phyloP scores from a whole-genome alignment of 2,797 vertebrate species.

The Melanotaenia maccullochi region DNA sequence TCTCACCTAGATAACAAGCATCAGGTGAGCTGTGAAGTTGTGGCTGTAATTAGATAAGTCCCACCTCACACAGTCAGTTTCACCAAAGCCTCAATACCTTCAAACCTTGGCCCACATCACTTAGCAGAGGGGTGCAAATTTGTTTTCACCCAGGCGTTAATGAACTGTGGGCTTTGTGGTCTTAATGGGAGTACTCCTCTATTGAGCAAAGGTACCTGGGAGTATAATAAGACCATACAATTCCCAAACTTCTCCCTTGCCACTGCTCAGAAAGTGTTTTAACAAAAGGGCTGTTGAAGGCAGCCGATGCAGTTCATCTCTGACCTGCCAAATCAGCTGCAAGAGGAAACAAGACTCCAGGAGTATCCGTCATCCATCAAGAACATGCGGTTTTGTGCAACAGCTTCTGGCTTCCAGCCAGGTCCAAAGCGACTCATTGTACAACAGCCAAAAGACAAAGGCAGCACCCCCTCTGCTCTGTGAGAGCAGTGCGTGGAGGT shows the following conservation, averaged over 20 bases:
- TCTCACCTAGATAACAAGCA: slow-evolving; percentile 47
- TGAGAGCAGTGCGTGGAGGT: slow-evolving; percentile 69
- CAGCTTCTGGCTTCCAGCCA: slow-evolving; percentile 68
- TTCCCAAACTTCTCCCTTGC: slow-evolving; percentile 52
- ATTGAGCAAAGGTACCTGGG: slow-evolving; percentile 54
- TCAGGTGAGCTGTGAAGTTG: slow-evolving; percentile 67
- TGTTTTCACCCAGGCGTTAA: slow-evolving; percentile 82
- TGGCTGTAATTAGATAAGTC: slow-evolving; percentile 50
- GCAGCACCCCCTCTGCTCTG: slow-evolving; percentile 63
- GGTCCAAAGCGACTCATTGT: slow-evolving; percentile 72
- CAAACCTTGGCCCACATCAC: slow-evolving; percentile 51
- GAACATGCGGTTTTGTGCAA: slow-evolving; percentile 65
- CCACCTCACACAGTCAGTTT: slow-evolving; percentile 28
- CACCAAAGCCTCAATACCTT: slow-evolving; percentile 24
- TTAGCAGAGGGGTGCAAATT: slow-evolving; percentile 78
- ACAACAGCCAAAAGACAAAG: slow-evolving; percentile 80
- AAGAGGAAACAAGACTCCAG: slow-evolving; percentile 60
- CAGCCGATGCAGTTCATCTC: slow-evolving; percentile 48
- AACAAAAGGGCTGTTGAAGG: slow-evolving; percentile 32
- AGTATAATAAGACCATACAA: slow-evolving; percentile 57
- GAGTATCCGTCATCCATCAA: slow-evolving; percentile 67
- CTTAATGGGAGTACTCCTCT: slow-evolving; percentile 68
- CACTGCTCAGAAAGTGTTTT: slow-evolving; percentile 47
- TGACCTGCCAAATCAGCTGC: slow-evolving; percentile 63
- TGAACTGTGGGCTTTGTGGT: slow-evolving; percentile 74